phyloP scores from a whole-genome alignment of 1,140 invertebrate species.

The Globodera rostochiensis region DNA sequence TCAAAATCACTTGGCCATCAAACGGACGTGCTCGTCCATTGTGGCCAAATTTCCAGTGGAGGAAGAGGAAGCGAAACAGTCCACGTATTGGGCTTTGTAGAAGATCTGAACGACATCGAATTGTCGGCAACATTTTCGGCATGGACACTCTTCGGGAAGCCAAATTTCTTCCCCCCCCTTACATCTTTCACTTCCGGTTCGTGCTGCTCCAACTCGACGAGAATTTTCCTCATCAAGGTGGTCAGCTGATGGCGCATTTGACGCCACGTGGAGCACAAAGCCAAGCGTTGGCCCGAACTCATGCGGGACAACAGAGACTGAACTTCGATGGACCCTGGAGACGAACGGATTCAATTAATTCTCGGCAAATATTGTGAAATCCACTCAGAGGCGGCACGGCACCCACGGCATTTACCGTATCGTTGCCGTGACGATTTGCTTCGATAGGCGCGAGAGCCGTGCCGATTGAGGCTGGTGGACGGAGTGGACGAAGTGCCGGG shows the following conservation, averaged over 20 bases:
- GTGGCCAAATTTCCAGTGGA: constrained; percentile 50
- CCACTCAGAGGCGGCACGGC: neutral
- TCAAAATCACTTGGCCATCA: constrained; percentile 52
- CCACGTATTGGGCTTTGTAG: constrained; percentile 63
- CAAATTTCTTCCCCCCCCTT: neutral
- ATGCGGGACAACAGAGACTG: constrained; percentile 42
- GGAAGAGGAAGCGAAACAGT: constrained; percentile 62
- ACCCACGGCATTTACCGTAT: constrained; percentile 12
- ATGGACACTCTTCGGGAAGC: too few species aligned
- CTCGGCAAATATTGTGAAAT: neutral
- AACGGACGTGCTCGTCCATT: constrained; percentile 63
- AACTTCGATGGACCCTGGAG: constrained; percentile 23
- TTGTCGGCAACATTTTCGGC: constrained; percentile 5
- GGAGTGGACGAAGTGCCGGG: neutral
- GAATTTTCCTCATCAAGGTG: constrained; percentile 58
- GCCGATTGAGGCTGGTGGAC: neutral
- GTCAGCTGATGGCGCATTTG: constrained; percentile 44
- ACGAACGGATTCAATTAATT: neutral
- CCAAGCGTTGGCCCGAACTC: constrained; percentile 39
- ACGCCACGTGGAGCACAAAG: constrained; percentile 40
- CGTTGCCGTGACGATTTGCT: constrained; percentile 33
- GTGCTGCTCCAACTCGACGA: constrained; percentile 59
- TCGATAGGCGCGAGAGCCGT: constrained; percentile 21
- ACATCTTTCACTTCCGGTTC: constrained; percentile 64
- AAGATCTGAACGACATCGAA: constrained; percentile 56